Evolutionary conservation across 2,797 vertebrate genomes (phyloP).

Genomic region (Graptemys geographica): DNA sequence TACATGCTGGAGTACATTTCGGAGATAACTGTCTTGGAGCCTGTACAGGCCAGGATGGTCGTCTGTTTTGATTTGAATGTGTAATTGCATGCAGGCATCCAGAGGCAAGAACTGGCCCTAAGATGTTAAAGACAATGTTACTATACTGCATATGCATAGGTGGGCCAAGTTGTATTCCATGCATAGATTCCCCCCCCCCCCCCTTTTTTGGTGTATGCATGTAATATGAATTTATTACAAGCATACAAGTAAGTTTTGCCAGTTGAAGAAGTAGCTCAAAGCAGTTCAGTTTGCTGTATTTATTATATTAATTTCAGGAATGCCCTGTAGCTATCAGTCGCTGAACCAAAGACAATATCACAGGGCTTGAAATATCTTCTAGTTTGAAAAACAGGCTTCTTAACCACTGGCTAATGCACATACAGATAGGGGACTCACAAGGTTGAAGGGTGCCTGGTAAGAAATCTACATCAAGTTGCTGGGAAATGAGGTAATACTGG

Average conservation of each 20-base stretch:
- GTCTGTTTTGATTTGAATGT: background rate
- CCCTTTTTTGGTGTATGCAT: background rate
- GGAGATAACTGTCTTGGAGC: background rate
- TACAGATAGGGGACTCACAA: background rate
- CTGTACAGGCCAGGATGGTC: fast-evolving
- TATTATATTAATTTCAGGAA: background rate
- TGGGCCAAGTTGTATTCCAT: fast-evolving
- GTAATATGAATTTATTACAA: slow-evolving; percentile 16
- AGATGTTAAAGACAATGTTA: background rate
- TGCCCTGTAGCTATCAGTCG: background rate
- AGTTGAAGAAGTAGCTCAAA: slow-evolving; percentile 20
- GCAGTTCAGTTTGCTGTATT: background rate
- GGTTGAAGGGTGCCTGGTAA: background rate
- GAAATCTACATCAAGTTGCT: fast-evolving
- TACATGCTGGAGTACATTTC: fast-evolving
- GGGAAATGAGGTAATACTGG: background rate
- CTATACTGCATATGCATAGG: background rate
- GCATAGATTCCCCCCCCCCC: background rate
- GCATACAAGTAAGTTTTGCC: background rate
- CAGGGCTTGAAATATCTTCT: background rate
- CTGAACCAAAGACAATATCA: background rate
- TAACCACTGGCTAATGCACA: fast-evolving
- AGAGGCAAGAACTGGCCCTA: background rate
- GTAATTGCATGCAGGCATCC: background rate
- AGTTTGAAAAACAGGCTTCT: background rate